Base-by-base conservation (phyloP, 1,140 invertebrate species). In the Caerostris extrusa region DNA sequence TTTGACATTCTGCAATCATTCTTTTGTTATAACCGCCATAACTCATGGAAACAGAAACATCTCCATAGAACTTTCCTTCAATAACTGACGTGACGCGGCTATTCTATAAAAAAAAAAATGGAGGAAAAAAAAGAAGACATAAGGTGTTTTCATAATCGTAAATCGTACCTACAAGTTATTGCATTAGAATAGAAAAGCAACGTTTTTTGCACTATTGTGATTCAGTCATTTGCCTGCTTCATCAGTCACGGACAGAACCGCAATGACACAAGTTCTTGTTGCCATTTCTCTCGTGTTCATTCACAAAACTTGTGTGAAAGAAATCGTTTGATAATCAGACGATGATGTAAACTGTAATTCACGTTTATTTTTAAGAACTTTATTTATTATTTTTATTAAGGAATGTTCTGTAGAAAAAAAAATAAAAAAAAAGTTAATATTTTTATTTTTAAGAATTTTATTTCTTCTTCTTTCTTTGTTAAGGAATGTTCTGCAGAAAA, bases 231-330 rank as follows among this genome's bases (percentile, higher is more conserved):
- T 83, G 8, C 56, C 14, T 53, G 81, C 81, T 83, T 56, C 81
- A 83, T 83, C 81, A 60, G 58, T 87, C 85, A 57, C 81, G 81
- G 34, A 87, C 7, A 34, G 58, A 87, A 87, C 81, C 12, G 50
- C 53, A 55, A 34, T 71, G 69, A 71, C 69, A 71, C 69, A 71
- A 71, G n/a, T 50, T 8, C 69, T 71, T 34, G 69, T 83, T 83
- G 55, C 55, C 81, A 55, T 56, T 17, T 7, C 17, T 64, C 61
- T 64, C 61, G 61, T 10, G 56, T 57, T 83, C 81, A 56, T 83
- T 83, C 81, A 57, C 53, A 56, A 83, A 57, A 83, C 55, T 53
- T 55, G 81, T 83, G 17, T 19, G 55, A 7, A 56, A 71, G 7
- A 53, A 19, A 34, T n/a, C 12, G 14, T 56, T 57, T 55, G 17